Evolutionary conservation across 2,113 vertebrate genomes (phyloP).

Genomic region (Papio anubis): DNA sequence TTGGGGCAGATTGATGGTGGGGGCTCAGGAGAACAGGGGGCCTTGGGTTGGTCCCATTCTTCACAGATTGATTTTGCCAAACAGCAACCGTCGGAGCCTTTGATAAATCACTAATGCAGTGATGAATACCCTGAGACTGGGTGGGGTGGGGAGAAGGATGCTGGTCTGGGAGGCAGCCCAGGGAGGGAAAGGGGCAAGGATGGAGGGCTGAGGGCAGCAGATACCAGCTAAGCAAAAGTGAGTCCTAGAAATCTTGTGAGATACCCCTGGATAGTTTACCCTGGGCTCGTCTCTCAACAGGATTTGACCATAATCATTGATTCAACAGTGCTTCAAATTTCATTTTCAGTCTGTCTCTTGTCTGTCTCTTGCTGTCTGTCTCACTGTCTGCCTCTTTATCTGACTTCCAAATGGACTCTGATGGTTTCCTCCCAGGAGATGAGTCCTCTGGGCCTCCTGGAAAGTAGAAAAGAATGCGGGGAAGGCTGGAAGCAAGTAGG

Average conservation of each 20-base stretch:
- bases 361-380: constrained; percentile 73
- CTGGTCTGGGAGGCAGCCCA: constrained; percentile 21
- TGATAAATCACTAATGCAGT: constrained; percentile 75
- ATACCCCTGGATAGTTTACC: neutral
- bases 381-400: constrained; percentile 60
- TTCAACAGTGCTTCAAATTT: constrained; percentile 64
- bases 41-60: constrained; percentile 74
- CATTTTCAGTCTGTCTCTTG: constrained; percentile 61
- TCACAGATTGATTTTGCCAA: constrained; percentile 75
- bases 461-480: neutral
- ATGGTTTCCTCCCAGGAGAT: constrained; percentile 56
- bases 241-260: neutral
- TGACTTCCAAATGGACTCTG: constrained; percentile 61
- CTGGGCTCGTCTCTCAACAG: constrained; percentile 24
- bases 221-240: neutral
- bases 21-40: constrained; percentile 46
- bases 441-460: constrained; percentile 17
- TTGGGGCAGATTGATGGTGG: constrained; percentile 60
- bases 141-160: neutral
- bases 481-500: neutral
- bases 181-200: neutral
- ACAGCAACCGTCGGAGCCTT: constrained; percentile 59
- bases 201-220: neutral
- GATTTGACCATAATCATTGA: constrained; percentile 58
- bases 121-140: constrained; percentile 71